A percentile compares a stretch with the other conserved stretches of the same genome.
Conservation (phyloP, 2,113 vertebrate genomes). For the Zeus faber region DNA sequence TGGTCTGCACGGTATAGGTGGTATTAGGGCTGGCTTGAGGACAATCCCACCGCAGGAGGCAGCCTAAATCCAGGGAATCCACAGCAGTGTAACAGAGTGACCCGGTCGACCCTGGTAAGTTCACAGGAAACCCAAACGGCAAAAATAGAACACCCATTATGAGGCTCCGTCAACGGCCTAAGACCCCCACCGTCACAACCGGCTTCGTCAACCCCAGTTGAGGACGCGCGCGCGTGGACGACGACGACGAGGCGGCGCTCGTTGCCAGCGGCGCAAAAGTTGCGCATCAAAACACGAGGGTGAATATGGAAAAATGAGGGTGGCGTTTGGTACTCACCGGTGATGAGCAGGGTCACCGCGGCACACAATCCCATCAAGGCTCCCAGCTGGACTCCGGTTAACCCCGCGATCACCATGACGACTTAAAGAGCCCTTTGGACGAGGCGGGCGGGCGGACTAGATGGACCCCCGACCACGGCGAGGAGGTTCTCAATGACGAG, state of each 20-base stretch:
- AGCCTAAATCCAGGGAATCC: constrained; percentile 62
- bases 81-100: constrained; percentile 53
- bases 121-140: constrained; percentile 36
- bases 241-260: too few relatives aligned
- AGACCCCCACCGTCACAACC: too few relatives aligned
- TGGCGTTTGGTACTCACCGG: constrained; percentile 52
- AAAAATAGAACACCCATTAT: too few relatives aligned
- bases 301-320: too few relatives aligned
- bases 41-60: constrained; percentile 70
- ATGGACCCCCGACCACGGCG: too few relatives aligned
- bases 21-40: constrained; percentile 49
- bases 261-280: too few relatives aligned
- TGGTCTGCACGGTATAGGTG: constrained; percentile 69
- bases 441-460: too few relatives aligned
- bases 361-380: constrained; percentile 8
- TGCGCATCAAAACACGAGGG: too few relatives aligned
- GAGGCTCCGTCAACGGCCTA: too few relatives aligned
- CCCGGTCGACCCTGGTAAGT: constrained; percentile 49
- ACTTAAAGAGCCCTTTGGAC: too few relatives aligned
- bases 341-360: constrained; percentile 19
- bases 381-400: not conserved
- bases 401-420: constrained; percentile 35
- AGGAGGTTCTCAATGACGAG: constrained; percentile 6
- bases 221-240: too few relatives aligned
- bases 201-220: too few relatives aligned